Base-by-base conservation (phyloP, 2,888 invertebrate species). In the Coelinius sp. region DNA sequence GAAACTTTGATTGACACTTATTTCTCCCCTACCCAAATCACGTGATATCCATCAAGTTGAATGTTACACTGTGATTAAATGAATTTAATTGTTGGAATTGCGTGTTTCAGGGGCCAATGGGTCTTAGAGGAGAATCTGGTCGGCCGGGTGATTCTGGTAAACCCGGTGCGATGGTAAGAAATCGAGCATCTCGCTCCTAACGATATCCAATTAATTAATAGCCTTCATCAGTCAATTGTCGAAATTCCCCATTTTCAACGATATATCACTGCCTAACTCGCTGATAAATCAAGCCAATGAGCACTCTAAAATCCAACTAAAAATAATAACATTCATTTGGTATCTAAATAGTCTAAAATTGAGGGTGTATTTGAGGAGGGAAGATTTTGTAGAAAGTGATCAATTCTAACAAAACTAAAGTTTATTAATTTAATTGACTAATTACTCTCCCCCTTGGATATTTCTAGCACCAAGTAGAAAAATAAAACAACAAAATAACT, bases 141-240 rank as follows among this genome's bases (percentile, higher is more conserved):
- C 90, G 91, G 82, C 89, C 91, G 79, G 93, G 93, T 79, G 93
- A 93, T 85, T 90, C 91, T 81, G 95, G 95, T 78, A 94, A 94
- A 86, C 89, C 91, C 81, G 95, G 95, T 68, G 90, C 92, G 75
- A 91, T 92, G 93, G 95, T 95, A 92, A 93, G 94, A 91, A 84
- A 85, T 80, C 84, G 86, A 86, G 81, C 81, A 80, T 82, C 84
- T 79, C 84, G 83, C 73, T 79, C 84, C 79, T 86, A 86, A 84
- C 81, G 82, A 80, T 82, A 80, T 82, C 69, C 83, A 35, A 44
- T 44, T 20, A 66, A 59, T 59, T 82, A 83, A 81, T 82, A 83
- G 82, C 82, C 83, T 82, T 78, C 84, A 80, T 81, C 81, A 80
- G 76, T 83, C 79, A 83, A 81, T 83, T 79, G 76, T 77, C 72